Evolutionary conservation across 2,888 invertebrate genomes (phyloP), one percentile per base, ranked within the genome.

Genomic region (Venusia cambrica): DNA sequence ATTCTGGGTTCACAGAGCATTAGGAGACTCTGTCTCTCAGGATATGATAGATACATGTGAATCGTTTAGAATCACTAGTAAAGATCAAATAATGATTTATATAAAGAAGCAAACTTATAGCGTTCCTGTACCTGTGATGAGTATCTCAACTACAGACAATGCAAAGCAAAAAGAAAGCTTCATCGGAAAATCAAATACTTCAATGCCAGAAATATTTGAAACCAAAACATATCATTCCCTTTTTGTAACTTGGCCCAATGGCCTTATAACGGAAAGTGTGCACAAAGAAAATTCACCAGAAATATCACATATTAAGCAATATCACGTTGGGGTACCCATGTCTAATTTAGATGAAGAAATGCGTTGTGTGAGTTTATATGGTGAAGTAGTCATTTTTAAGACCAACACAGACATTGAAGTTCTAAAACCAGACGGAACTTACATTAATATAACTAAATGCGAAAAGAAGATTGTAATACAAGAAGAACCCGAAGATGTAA

Each of bases 181-280:
- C 6, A 33, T 52, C 13, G 40, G 48, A 18, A 49, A 48, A 34
- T n/a, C 44, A 13, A 51, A 31, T 29, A 40, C 38, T 15, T 36
- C 36, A 6, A 26, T 44, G 2, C 42, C 42, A 14, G 32, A 51
- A 32, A 30, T 58, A 32, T 54, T 52, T 41, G 70, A 72, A 55
- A 55, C 46, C 1, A 59, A 58, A 48, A 51, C 48, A 17, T 80
- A 56, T 57, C 60, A 83, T 54, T 71, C 78, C 1, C 46, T 85
- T 17, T 62, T 50, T 42, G 47, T 83, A 8, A 78, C 84, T 2
- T 87, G 84, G 80, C 84, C 85, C 1, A 87, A 83, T 45, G 87
- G 87, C 1, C 65, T 77, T 14, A 64, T 83, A 4, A 77, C 77
- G 4, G 79, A 85, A 54, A 78, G 65, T 36, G 65, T 87, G 8